phyloP scores from a whole-genome alignment of 2,888 invertebrate genomes.

The Nemoura dubitans region DNA sequence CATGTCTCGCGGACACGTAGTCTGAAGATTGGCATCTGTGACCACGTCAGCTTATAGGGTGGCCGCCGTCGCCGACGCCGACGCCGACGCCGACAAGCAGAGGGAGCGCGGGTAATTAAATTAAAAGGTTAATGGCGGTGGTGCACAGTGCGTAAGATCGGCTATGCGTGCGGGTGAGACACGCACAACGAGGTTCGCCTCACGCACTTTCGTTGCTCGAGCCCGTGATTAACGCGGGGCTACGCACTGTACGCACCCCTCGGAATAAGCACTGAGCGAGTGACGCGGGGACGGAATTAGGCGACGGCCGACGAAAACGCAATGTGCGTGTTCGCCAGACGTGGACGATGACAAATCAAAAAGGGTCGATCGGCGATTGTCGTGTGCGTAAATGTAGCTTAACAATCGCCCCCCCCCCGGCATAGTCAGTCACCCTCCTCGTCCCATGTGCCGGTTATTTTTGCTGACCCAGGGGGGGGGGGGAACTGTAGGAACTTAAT shows the following conservation, averaged over 20 bases:
- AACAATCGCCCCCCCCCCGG: not conserved
- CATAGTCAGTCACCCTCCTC: no score
- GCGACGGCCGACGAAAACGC: not conserved
- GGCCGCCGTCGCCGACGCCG: not conserved
- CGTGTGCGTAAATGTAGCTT: not conserved
- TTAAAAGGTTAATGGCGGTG: slow-evolving; percentile 50
- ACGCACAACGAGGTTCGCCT: not conserved
- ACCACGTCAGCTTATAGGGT: not conserved
- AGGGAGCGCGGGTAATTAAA: slow-evolving; percentile 45
- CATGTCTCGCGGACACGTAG: not conserved
- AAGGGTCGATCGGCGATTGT: not conserved
- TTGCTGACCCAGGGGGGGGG: no score
- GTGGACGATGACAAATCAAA: not conserved
- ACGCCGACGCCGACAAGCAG: not conserved
- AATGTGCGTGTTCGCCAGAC: not conserved
- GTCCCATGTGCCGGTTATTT: no score
- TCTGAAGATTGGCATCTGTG: not conserved
- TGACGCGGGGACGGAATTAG: not conserved
- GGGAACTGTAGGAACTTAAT: not conserved
- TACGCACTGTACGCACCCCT: no score
- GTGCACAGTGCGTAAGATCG: slow-evolving; percentile 45
- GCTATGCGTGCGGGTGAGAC: not conserved
- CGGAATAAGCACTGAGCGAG: not conserved
- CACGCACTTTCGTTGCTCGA: not conserved
- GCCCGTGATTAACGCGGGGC: not conserved